Evolutionary conservation across 2,797 vertebrate genomes (phyloP), one percentile per base, ranked within the genome.

Genomic region (Chrysocyon brachyurus): DNA sequence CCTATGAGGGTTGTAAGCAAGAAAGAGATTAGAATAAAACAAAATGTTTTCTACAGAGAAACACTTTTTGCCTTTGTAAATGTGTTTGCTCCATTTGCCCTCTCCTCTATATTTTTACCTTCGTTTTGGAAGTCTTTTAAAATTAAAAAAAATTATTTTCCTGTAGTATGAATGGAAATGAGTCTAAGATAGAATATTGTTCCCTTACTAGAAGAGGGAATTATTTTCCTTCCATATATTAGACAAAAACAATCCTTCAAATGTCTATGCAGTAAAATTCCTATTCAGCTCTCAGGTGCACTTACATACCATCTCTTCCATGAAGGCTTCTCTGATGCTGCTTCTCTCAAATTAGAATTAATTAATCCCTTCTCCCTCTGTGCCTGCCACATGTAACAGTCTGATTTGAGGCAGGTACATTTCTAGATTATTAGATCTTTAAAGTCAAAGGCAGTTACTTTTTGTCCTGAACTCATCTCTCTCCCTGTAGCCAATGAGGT

Each of bases 1-100:
- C 68, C 33, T 83, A 91, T 79, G 94, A 92, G 91, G 73, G 9
- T 56, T 64, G 2, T 21, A 79, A 96, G 57, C 26, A 66, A 28
- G 49, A 91, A 96, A 84, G 78, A 93, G 8, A 96, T 87, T 72
- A 95, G 54, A 19, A 77, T 92, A 87, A 40, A 61, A 72, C 84
- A 87, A 36, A 63, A 64, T n/a, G 28, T 33, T 77, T 94, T 87
- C 46, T 66, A 36, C 40, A 81, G 75, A 77, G 46, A 57, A 78
- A 95, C 36, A 83, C 1, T 17, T 49, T 95, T 94, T 82, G 40
- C 11, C 36, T 90, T 92, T 68, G 33, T 49, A 70, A 61, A 92
- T 28, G 11, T 87, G 36, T 70, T 92, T 90, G 22, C 22, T 89
- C 3, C 46, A 83, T 26, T 15, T 66, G 31, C 11, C 11, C 16